Percentiles rank a stretch among this genome's conserved stretches.
phyloP scores from a whole-genome alignment of 2,113 vertebrate species.

The Girardinichthys multiradiatus region DNA sequence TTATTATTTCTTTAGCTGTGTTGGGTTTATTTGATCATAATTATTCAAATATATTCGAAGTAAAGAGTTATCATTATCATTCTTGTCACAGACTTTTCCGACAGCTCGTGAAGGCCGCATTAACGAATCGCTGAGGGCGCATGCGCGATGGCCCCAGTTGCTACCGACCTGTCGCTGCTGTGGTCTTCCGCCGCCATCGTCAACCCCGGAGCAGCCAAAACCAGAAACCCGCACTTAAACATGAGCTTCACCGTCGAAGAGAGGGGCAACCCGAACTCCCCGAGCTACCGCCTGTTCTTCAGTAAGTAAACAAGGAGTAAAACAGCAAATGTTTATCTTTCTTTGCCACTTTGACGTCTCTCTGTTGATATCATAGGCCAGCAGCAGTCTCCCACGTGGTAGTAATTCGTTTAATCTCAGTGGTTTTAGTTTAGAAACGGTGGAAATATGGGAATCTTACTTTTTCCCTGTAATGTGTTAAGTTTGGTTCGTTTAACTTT shows the following conservation, averaged over 20 bases:
- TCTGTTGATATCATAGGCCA: not conserved
- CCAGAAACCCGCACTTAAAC: conserved; percentile 19
- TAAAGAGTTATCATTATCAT: not conserved
- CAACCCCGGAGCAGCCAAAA: not conserved
- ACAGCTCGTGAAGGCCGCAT: conserved; percentile 10
- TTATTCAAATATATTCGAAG: not conserved
- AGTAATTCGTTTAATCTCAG: conserved; percentile 31
- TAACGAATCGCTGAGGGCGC: conserved; percentile 3
- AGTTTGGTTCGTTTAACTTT: not conserved
- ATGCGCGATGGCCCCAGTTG: conserved; percentile 11
- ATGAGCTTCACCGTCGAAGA: conserved; percentile 87
- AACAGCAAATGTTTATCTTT: not conserved
- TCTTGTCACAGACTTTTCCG: not conserved
- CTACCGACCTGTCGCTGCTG: not conserved
- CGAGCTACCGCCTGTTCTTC: conserved; percentile 88
- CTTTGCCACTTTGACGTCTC: conserved; percentile 1
- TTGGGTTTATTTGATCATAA: not conserved
- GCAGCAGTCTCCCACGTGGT: conserved; percentile 71
- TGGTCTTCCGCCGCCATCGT: conserved; percentile 44
- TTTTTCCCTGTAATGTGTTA: not conserved
- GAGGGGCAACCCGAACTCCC: conserved; percentile 84
- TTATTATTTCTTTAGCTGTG: too few species aligned
- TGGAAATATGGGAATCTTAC: not conserved
- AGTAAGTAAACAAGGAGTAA: conserved; percentile 80
- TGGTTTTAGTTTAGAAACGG: not conserved